Conservation (phyloP, 2,888 invertebrate genomes). For the Tribolium freemani region DNA sequence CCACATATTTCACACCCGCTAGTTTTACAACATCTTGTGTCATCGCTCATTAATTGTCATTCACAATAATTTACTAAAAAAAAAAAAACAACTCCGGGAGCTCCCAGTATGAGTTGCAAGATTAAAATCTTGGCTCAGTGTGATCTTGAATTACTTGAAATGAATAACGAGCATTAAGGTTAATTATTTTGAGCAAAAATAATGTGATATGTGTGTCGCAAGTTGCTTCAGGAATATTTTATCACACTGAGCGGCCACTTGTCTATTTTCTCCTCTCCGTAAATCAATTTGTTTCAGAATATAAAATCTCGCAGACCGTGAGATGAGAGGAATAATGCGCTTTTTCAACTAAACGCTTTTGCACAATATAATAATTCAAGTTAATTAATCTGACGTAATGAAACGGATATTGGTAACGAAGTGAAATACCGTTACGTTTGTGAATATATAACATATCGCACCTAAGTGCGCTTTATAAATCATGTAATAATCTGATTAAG, state of each 20-base stretch:
- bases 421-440: slow-evolving; percentile 17
- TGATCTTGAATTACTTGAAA: neutral
- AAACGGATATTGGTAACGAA: slow-evolving; percentile 25
- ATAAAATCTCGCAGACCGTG: neutral
- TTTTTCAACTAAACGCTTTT: neutral
- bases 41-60: slow-evolving; percentile 4
- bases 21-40: slow-evolving; percentile 26
- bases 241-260: neutral
- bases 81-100: neutral
- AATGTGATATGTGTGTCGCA: neutral
- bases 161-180: neutral
- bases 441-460: slow-evolving; percentile 22
- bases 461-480: slow-evolving; percentile 28
- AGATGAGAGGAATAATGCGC: neutral
- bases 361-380: neutral
- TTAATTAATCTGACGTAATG: slow-evolving; percentile 26
- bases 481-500: slow-evolving; percentile 25
- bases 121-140: neutral
- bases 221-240: too few species aligned
- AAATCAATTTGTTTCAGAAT: neutral
- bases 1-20: slow-evolving; percentile 36
- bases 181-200: neutral
- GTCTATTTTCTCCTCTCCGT: neutral
- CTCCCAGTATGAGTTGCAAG: neutral
- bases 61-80: neutral